Base-by-base conservation (phyloP, 2,888 invertebrate species). In the Tipula vernalis region DNA sequence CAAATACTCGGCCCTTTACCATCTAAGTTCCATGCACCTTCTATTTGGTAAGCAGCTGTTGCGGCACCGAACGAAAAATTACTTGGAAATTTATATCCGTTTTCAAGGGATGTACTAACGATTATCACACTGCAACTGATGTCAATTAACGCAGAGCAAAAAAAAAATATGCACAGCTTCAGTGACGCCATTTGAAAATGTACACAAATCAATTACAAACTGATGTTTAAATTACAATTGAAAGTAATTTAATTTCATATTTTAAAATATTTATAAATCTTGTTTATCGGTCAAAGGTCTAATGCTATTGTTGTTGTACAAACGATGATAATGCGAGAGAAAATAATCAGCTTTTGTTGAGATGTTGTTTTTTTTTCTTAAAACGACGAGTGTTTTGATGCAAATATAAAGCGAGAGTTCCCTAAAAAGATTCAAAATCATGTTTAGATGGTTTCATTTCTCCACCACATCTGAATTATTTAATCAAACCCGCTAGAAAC, bases 1-100 rank as follows among this genome's bases (percentile, higher is more conserved):
- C 92, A 92, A 86, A 92, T 91, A 89, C 91, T 93, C 88, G 91
- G 90, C 1, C 92, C 91, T 89, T 92, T 93, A 36, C 91, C 93
- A 92, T 87, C 87, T 88, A 87, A 36, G 94, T 94, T 71, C 71
- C 71, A 94, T 6, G 92, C 93, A 8, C 94, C 94, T 90, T 94
- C 94, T 85, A 94, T 93, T 90, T 94, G 94, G 10, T 71, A 71
- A 10, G 71, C 71, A 18, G 71, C 71, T 28, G 71, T 71, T 71
- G 71, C 71, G 28, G 71, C 71, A 89, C 71, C 71, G 28, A 71
- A 71, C 10, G 71, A 71, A 71, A 71, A 71, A 28, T 94, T 93
- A 36, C 94, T 90, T 1, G 94, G 93, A 12, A 94, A 86, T 4
- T 87, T 71, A 28, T 71, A 71, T 3, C 8, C 71, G 10, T 18